Percentiles rank a stretch among this genome's conserved stretches.
Evolutionary conservation across 2,888 invertebrate genomes (phyloP).

Genomic region (Cosmorhoe ocellata): DNA sequence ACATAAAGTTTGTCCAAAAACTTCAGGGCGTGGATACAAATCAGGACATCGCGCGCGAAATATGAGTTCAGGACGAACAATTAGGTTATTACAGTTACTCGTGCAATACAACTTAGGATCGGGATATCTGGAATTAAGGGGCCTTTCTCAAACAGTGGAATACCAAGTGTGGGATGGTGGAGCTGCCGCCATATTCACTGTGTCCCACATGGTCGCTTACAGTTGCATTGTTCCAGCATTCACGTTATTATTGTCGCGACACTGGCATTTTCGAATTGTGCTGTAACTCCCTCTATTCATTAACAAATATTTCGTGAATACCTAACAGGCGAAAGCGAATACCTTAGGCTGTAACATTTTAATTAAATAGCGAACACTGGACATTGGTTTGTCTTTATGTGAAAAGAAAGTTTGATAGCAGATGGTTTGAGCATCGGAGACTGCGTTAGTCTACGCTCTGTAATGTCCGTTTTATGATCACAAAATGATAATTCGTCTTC

Average conservation of each 20-base stretch:
- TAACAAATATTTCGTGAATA: constrained; percentile 19
- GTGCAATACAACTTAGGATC: no score
- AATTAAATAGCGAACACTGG: constrained; percentile 20
- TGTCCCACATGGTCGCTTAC: background rate
- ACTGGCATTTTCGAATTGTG: constrained; percentile 34
- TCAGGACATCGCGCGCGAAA: no score
- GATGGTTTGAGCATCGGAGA: no score
- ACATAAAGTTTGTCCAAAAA: no score
- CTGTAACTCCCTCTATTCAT: constrained; percentile 31
- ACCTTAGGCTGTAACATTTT: constrained; percentile 10
- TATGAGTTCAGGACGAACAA: no score
- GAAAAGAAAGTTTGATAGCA: background rate
- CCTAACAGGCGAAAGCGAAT: constrained; percentile 1
- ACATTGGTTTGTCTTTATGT: background rate
- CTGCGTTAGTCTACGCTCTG: no score
- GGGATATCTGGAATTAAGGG: no score
- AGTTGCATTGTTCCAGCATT: constrained; percentile 11
- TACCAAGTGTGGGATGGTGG: background rate
- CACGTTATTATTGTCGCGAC: constrained; percentile 27
- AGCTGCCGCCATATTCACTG: background rate
- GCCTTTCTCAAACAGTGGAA: no score
- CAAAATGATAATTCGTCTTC: no score
- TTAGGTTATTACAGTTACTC: no score
- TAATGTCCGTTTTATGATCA: no score
- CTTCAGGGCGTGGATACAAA: no score